Percentiles rank a stretch among this genome's conserved stretches.
phyloP scores from a whole-genome alignment of 2,113 vertebrate species.

The Hepsetus odoe region DNA sequence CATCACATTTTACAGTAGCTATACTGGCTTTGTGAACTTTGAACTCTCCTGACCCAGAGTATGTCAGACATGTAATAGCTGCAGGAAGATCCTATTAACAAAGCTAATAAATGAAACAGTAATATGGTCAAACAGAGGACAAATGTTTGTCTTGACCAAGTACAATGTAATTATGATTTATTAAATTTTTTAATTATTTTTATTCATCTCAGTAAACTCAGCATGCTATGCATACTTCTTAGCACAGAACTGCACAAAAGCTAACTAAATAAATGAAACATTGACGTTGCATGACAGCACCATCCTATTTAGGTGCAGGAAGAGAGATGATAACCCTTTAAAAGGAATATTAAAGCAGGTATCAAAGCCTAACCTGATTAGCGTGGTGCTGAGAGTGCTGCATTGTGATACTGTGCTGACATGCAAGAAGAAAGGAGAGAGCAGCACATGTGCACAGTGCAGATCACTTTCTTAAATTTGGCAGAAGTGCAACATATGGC shows the following conservation, averaged over 20 bases:
- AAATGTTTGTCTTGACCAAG: too few species aligned
- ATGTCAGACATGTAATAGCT: not conserved
- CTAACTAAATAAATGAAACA: constrained; percentile 14
- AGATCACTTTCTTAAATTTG: constrained; percentile 31
- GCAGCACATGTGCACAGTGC: constrained; percentile 26
- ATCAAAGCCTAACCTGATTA: constrained; percentile 56
- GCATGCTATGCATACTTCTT: not conserved
- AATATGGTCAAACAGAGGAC: not conserved
- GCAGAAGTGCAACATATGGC: constrained; percentile 28
- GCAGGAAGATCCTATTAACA: too few species aligned
- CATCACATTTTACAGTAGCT: constrained; percentile 18
- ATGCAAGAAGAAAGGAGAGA: constrained; percentile 33
- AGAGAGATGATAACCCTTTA: constrained; percentile 42
- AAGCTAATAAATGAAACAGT: too few species aligned
- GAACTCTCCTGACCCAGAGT: constrained; percentile 12
- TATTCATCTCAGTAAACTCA: too few species aligned
- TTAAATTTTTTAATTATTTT: too few species aligned
- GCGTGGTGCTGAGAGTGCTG: constrained; percentile 51
- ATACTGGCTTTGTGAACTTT: constrained; percentile 38
- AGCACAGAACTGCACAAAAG: not conserved
- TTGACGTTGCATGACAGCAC: constrained; percentile 19
- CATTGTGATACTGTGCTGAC: constrained; percentile 47
- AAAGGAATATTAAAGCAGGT: constrained; percentile 47
- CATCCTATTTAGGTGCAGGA: constrained; percentile 17
- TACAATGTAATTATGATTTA: too few species aligned